A percentile compares a stretch with the other conserved stretches of the same genome.
phyloP scores from a whole-genome alignment of 2,113 vertebrate genomes.

The Corvus moneduloides region DNA sequence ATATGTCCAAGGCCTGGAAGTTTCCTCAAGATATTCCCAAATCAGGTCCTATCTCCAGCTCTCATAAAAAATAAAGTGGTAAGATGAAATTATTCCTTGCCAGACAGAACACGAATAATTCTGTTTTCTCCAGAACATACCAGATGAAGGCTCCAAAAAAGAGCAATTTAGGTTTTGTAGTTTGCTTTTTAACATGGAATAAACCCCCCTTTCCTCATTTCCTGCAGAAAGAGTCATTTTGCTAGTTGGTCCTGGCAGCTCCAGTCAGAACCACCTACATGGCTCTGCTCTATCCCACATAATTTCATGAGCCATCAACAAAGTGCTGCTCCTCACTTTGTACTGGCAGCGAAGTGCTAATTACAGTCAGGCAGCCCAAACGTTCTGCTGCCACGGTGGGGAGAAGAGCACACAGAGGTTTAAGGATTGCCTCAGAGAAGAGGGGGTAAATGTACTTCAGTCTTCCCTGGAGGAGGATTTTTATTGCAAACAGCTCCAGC shows the following conservation, averaged over 20 bases:
- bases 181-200: background rate
- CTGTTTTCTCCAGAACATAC: background rate
- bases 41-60: background rate
- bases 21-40: background rate
- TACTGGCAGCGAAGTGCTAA: background rate
- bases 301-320: background rate
- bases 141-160: background rate
- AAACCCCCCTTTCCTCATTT: background rate
- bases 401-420: background rate
- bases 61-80: background rate
- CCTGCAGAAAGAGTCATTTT: background rate
- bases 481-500: background rate
- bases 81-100: background rate
- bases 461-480: background rate
- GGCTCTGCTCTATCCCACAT: background rate
- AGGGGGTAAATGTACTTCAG: background rate
- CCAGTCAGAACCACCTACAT: slow-evolving; percentile 13
- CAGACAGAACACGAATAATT: background rate
- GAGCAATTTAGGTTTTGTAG: background rate
- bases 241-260: slow-evolving; percentile 15
- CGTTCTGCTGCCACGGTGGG: accelerated
- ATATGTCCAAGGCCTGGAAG: background rate
- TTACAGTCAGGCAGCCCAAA: background rate
- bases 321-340: background rate
- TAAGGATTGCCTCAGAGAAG: background rate